Evolutionary conservation across 2,888 invertebrate species (phyloP).

Genomic region (Drosophila mercatorum): DNA sequence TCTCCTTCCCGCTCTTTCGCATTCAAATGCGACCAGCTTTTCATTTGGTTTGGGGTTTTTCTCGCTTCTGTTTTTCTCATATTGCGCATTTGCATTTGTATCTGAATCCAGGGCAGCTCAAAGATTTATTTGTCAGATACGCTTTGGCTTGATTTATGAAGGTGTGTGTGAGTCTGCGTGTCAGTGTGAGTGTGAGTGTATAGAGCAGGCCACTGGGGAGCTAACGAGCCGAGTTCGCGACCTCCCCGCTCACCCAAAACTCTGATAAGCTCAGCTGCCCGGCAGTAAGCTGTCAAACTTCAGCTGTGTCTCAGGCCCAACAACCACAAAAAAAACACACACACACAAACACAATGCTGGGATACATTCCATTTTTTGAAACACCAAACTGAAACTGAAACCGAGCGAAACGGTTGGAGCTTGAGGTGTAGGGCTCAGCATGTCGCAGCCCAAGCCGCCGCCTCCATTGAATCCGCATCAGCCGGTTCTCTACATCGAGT

Average conservation of each 20-base stretch:
- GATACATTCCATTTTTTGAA: conserved; percentile 9
- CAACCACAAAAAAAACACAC: background rate
- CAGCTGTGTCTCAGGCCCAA: conserved; percentile 4
- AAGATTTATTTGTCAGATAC: conserved; percentile 69
- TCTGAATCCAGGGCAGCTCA: conserved; percentile 37
- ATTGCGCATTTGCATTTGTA: conserved; percentile 59
- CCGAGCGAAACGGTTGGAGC: background rate
- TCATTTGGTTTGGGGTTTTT: conserved; percentile 21
- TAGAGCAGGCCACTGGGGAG: background rate
- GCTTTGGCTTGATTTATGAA: conserved; percentile 68
- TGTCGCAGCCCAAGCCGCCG: background rate
- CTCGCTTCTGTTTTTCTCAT: conserved; percentile 28
- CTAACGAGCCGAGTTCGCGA: conserved; percentile 24
- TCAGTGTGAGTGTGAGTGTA: background rate
- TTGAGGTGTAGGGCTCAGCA: background rate
- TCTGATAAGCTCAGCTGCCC: conserved; percentile 42
- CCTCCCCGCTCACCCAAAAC: conserved; percentile 9
- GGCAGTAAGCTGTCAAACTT: conserved; percentile 54
- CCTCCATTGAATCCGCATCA: conserved; percentile 51
- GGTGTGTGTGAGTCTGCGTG: conserved; percentile 8
- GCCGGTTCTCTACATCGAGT: conserved; percentile 77
- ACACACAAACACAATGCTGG: conserved; percentile 11
- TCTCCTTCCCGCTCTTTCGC: background rate
- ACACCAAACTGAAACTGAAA: conserved; percentile 8
- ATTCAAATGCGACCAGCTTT: conserved; percentile 40